Conservation (phyloP, 2,888 invertebrate species). For the Nemotelus nigrinus region DNA sequence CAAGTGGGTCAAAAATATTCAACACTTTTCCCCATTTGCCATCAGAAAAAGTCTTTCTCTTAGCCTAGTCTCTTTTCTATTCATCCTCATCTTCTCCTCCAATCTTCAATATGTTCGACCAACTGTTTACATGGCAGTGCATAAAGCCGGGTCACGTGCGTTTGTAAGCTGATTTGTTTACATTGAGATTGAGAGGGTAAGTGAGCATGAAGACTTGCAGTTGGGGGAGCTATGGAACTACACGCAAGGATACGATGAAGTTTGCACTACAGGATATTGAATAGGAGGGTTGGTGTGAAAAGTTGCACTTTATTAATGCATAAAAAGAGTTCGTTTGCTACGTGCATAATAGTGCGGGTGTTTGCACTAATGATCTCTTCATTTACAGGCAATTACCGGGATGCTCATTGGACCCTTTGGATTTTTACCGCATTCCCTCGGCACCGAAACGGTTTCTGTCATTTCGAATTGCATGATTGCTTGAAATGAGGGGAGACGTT, state of each 20-base stretch:
- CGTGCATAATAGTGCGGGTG: slow-evolving; percentile 43
- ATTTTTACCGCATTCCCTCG: neutral
- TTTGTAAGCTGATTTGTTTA: slow-evolving; percentile 49
- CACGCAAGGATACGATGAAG: slow-evolving; percentile 17
- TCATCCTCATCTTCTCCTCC: neutral
- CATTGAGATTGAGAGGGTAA: slow-evolving; percentile 38
- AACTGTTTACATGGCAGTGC: slow-evolving; percentile 45
- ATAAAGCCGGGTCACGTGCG: slow-evolving; percentile 49
- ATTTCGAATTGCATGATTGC: neutral
- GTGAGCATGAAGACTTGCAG: slow-evolving; percentile 24
- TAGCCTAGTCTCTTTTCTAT: neutral
- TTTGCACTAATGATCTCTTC: slow-evolving; percentile 43
- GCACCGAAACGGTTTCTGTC: neutral
- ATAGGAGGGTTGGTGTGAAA: slow-evolving; percentile 47
- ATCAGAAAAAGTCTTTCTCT: neutral
- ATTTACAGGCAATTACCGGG: slow-evolving; percentile 38
- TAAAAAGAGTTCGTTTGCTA: slow-evolving; percentile 5
- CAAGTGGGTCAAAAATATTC: neutral
- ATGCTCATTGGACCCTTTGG: slow-evolving; percentile 24
- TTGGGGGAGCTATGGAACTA: slow-evolving; percentile 7
- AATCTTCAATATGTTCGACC: slow-evolving; percentile 28
- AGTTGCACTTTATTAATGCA: slow-evolving; percentile 47
- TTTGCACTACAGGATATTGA: slow-evolving; percentile 14
- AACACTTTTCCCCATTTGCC: neutral
- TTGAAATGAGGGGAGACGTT: slow-evolving; percentile 1